These are phyloP conservation scores for Plagodis dolabraria DNA, from an alignment of 2,888 invertebrate genomes.

Conservation along the genomic window DNA sequence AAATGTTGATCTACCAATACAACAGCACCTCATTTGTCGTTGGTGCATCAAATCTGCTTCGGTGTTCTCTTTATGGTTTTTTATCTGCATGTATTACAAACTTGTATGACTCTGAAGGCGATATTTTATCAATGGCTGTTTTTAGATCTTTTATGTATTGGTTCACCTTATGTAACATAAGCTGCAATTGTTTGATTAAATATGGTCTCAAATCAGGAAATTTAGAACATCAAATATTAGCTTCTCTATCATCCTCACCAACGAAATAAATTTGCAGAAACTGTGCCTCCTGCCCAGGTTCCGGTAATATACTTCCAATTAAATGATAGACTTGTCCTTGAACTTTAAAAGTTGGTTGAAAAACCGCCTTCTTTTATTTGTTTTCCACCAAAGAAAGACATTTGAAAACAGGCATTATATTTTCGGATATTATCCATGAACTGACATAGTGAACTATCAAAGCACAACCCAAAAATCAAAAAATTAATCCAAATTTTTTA, in stretches of 20 bases:
- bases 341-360: background rate
- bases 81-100: background rate
- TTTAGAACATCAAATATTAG: too few species aligned
- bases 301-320: constrained; percentile 3
- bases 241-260: too few species aligned
- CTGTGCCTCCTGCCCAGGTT: constrained; percentile 1
- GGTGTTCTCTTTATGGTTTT: background rate
- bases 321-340: constrained; percentile 4
- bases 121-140: constrained; percentile 20
- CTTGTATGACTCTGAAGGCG: constrained; percentile 6
- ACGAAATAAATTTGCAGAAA: too few species aligned
- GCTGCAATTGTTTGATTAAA: constrained; percentile 7
- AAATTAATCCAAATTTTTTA: too few species aligned
- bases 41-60: background rate
- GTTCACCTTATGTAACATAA: constrained; percentile 10
- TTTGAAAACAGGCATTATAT: constrained; percentile 10
- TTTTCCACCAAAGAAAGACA: constrained; percentile 1
- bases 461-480: too few species aligned
- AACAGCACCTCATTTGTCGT: background rate
- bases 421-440: constrained; percentile 2
- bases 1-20: background rate
- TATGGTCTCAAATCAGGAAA: constrained; percentile 2
- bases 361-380: background rate
- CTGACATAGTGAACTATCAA: too few species aligned
- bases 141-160: constrained; percentile 17